phyloP scores from a whole-genome alignment of 2,888 invertebrate species.

The Troides oblongomaculatus region DNA sequence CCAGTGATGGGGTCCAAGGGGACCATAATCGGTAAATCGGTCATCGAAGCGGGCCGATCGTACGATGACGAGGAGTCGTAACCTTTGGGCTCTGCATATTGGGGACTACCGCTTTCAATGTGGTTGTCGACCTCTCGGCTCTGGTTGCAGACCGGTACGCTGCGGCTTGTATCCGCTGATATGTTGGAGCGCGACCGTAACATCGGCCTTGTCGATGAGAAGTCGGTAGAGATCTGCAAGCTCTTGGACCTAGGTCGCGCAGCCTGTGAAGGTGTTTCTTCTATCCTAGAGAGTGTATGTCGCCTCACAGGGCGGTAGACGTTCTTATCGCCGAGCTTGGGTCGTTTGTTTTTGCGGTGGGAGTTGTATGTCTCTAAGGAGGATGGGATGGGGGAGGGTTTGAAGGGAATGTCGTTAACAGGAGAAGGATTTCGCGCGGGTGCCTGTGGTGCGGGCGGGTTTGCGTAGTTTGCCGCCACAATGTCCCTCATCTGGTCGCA shows the following conservation, averaged over 20 bases:
- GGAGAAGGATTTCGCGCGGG: slow-evolving; percentile 67
- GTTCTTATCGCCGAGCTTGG: slow-evolving; percentile 58
- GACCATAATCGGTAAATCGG: slow-evolving; percentile 65
- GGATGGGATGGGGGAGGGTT: slow-evolving; percentile 41
- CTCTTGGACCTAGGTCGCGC: slow-evolving; percentile 55
- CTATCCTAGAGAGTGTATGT: slow-evolving; percentile 69
- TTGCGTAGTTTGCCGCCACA: slow-evolving; percentile 69
- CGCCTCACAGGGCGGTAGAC: slow-evolving; percentile 64
- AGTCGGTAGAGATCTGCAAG: slow-evolving; percentile 61
- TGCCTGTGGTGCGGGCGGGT: slow-evolving; percentile 72
- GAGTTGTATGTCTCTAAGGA: slow-evolving; percentile 69
- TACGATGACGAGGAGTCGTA: slow-evolving; percentile 57
- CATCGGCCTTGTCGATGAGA: slow-evolving; percentile 62
- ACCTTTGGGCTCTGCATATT: slow-evolving; percentile 65
- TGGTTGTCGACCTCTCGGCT: slow-evolving; percentile 61
- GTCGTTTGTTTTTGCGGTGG: slow-evolving; percentile 60
- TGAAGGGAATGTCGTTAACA: slow-evolving; percentile 34
- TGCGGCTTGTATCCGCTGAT: slow-evolving; percentile 71
- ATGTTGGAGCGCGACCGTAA: slow-evolving; percentile 67
- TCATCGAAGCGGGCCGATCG: slow-evolving; percentile 62
- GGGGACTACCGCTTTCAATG: slow-evolving; percentile 59
- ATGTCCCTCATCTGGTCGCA: slow-evolving; percentile 77
- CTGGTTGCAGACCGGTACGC: slow-evolving; percentile 70
- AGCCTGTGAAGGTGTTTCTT: slow-evolving; percentile 57
- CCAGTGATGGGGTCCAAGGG: slow-evolving; percentile 63